These are phyloP conservation scores for Netelia virgata DNA, from an alignment of 2,888 invertebrate species.

Conservation along the genomic window DNA sequence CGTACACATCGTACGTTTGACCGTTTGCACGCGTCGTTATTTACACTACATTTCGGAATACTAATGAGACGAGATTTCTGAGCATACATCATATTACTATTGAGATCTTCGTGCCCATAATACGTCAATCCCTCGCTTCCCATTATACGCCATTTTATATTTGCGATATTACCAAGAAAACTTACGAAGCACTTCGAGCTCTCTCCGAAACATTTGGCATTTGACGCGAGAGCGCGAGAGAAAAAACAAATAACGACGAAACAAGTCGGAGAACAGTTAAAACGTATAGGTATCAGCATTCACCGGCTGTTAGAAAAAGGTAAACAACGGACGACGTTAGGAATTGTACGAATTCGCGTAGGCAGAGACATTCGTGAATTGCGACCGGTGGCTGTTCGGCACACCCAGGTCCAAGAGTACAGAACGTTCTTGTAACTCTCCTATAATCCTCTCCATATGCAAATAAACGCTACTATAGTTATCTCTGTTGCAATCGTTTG, in stretches of 20 bases:
- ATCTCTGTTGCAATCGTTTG: constrained; percentile 44
- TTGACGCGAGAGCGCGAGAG: not conserved
- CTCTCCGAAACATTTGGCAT: not conserved
- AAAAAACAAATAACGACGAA: not conserved
- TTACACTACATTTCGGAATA: constrained; percentile 69
- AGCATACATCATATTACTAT: constrained; percentile 16
- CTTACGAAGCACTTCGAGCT: no score
- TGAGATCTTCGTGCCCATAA: not conserved
- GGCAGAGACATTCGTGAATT: constrained; percentile 42
- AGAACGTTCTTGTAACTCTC: not conserved
- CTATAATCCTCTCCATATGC: constrained; percentile 38
- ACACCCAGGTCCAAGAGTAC: constrained; percentile 52
- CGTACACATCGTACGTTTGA: constrained; percentile 19
- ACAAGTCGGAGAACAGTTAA: not conserved
- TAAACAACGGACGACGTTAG: constrained; percentile 12
- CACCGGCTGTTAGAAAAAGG: not conserved
- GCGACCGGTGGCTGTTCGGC: constrained; percentile 40
- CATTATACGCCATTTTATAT: not conserved
- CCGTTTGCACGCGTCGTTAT: constrained; percentile 61
- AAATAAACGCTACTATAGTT: constrained; percentile 20
- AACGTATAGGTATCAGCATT: not conserved
- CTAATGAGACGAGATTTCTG: constrained; percentile 66
- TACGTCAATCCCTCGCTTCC: constrained; percentile 52
- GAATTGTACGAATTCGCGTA: constrained; percentile 33
- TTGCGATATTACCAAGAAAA: constrained; percentile 1